phyloP scores from a whole-genome alignment of 2,797 vertebrate species.

The Perodicticus potto region DNA sequence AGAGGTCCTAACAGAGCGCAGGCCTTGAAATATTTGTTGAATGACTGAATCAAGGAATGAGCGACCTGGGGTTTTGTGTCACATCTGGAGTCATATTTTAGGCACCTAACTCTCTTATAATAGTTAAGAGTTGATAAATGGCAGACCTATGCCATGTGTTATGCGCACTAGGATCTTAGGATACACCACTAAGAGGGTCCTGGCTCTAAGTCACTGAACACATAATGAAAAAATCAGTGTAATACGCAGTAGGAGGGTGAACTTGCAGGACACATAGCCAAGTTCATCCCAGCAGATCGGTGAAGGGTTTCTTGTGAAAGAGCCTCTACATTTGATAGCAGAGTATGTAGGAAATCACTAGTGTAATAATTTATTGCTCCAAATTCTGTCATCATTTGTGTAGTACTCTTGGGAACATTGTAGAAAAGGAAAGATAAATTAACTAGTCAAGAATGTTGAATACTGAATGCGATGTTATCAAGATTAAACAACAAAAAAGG shows the following conservation, averaged over 20 bases:
- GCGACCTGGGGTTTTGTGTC: background rate
- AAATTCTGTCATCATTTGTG: background rate
- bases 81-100: background rate
- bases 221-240: background rate
- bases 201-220: background rate
- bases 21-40: background rate
- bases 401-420: background rate
- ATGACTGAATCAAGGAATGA: background rate
- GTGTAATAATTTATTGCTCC: background rate
- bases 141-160: background rate
- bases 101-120: background rate
- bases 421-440: background rate
- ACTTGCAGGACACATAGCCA: background rate
- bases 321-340: background rate
- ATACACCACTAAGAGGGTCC: background rate
- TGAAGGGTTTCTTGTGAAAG: background rate
- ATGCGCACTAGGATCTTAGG: background rate
- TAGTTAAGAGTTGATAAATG: background rate
- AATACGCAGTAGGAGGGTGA: background rate
- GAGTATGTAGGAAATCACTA: background rate
- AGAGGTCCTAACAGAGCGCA: background rate
- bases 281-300: background rate
- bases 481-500: conserved; percentile 10
- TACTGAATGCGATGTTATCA: background rate
- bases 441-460: background rate